Percentiles rank a stretch among this genome's conserved stretches.
These are phyloP conservation scores for Fulmarus glacialis DNA, from an alignment of 2,113 vertebrate genomes.

Conservation along the genomic window DNA sequence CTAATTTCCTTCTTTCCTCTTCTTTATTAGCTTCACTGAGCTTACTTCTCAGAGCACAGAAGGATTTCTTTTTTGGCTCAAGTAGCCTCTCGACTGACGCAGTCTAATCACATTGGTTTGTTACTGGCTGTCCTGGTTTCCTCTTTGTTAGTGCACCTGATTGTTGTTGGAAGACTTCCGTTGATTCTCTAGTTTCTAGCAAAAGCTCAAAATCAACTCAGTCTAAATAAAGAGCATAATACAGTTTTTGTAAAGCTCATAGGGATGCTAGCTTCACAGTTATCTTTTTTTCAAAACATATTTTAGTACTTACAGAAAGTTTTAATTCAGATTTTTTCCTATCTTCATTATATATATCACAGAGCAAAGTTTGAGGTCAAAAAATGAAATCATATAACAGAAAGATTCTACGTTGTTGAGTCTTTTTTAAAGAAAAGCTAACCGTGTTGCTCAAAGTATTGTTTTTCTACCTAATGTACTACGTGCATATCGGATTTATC, in stretches of 20 bases:
- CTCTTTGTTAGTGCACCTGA: background rate
- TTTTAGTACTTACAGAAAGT: background rate
- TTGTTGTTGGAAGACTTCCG: background rate
- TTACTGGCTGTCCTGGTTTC: background rate
- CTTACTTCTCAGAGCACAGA: background rate
- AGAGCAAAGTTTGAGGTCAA: background rate
- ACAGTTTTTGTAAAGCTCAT: background rate
- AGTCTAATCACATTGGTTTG: background rate
- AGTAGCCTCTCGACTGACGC: background rate
- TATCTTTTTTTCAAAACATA: background rate
- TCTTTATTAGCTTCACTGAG: background rate
- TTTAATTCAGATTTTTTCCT: background rate
- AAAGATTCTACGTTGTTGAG: background rate
- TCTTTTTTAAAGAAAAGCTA: background rate
- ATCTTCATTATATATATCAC: background rate
- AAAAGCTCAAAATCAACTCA: background rate
- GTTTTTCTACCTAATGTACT: background rate
- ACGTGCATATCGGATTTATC: background rate
- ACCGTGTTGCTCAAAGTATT: background rate
- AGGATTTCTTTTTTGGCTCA: constrained; percentile 9
- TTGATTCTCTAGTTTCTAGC: background rate
- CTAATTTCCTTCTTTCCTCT: background rate
- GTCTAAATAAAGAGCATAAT: background rate
- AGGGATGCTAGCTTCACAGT: background rate
- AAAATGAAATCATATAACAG: background rate